phyloP scores from a whole-genome alignment of 1,140 invertebrate genomes.

The Ips nitidus region DNA sequence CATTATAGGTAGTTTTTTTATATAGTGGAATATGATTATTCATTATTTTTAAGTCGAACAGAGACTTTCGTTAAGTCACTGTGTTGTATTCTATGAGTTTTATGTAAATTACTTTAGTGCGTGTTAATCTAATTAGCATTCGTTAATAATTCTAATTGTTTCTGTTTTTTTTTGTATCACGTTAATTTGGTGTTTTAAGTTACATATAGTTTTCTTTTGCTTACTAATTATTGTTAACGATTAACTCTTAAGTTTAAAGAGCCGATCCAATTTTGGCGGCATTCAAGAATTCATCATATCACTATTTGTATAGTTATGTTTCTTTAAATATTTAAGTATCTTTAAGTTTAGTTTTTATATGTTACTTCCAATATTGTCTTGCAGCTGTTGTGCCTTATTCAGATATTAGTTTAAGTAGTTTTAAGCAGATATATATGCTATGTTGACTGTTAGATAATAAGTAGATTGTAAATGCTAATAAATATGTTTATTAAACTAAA shows the following conservation, averaged over 20 bases:
- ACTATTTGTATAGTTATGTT: constrained; percentile 37
- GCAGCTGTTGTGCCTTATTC: constrained; percentile 41
- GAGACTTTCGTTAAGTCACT: not conserved
- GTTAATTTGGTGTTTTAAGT: no score
- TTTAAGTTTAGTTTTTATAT: constrained; percentile 2
- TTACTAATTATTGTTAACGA: constrained; percentile 1
- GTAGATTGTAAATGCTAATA: no score
- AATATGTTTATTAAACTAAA: no score
- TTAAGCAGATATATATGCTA: no score
- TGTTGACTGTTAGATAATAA: no score
- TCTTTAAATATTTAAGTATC: constrained; percentile 18
- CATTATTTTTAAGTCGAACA: not conserved
- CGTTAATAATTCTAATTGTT: not conserved
- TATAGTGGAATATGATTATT: not conserved
- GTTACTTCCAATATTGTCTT: constrained; percentile 34
- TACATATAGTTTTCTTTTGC: not conserved
- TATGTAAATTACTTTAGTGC: not conserved
- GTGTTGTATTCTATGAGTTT: constrained; percentile 16
- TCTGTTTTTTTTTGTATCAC: no score
- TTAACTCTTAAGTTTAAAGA: constrained; percentile 19
- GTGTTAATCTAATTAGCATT: constrained; percentile 1
- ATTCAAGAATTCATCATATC: constrained; percentile 51
- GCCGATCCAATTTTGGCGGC: constrained; percentile 26
- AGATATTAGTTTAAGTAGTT: not conserved
- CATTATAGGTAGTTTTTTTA: not conserved